Evolutionary conservation across 2,113 vertebrate genomes (phyloP).

Genomic region (Psammodynastes pulverulentus): DNA sequence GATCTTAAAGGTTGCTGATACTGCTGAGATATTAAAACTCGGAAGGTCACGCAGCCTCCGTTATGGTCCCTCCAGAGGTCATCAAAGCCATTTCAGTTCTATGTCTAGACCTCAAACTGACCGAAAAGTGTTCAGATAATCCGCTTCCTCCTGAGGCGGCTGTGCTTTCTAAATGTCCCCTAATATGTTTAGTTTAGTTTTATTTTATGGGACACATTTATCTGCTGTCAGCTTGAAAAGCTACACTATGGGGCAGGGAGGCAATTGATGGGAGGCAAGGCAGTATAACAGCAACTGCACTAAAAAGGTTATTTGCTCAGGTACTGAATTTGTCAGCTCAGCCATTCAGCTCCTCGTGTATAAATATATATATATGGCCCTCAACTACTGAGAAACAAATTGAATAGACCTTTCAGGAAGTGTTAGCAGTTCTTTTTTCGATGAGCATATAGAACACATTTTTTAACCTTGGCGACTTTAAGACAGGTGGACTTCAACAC

Average conservation of each 20-base stretch:
- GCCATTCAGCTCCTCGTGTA: not conserved
- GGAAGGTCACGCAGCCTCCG: not conserved
- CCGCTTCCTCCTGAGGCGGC: not conserved
- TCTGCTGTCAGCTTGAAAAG: not conserved
- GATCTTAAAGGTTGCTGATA: not conserved
- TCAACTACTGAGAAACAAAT: slow-evolving; percentile 8
- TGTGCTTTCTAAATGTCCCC: not conserved
- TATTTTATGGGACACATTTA: not conserved
- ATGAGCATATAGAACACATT: not conserved
- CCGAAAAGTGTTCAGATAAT: not conserved
- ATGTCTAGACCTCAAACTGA: not conserved
- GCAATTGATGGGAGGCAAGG: not conserved
- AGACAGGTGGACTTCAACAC: not conserved
- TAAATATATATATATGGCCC: not conserved
- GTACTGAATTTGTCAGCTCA: slow-evolving; percentile 15
- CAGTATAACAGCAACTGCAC: not conserved
- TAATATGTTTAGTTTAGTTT: not conserved
- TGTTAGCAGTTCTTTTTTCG: slow-evolving; percentile 20
- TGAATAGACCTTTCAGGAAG: not conserved
- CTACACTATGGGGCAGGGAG: not conserved
- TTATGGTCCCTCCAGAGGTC: not conserved
- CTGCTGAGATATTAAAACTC: not conserved
- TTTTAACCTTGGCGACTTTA: not conserved
- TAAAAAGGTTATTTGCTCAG: slow-evolving; percentile 13
- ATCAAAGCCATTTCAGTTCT: not conserved